Percentiles rank a stretch among this genome's conserved stretches.
Evolutionary conservation across 1,140 invertebrate genomes (phyloP).

Genomic region (Drosophila pallidifrons): DNA sequence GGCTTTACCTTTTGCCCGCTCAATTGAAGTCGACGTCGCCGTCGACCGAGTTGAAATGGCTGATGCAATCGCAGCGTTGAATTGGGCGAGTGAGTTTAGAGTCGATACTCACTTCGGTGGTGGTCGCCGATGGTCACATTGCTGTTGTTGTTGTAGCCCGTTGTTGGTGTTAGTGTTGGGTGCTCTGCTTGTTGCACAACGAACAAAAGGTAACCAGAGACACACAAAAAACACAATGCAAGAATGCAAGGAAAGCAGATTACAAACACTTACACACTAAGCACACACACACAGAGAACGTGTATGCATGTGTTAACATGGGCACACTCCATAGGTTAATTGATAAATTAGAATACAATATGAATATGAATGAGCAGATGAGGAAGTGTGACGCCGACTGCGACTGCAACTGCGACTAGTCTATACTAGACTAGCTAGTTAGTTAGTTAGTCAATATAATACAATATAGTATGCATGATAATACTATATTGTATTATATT

Average conservation of each 20-base stretch:
- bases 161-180: constrained; percentile 31
- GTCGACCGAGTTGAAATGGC: constrained; percentile 54
- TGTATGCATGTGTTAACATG: constrained; percentile 12
- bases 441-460: neutral
- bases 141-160: neutral
- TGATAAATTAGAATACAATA: constrained; percentile 64
- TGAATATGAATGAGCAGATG: constrained; percentile 40
- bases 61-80: constrained; percentile 66
- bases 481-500: constrained; percentile 21
- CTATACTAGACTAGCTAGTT: constrained; percentile 2
- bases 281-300: constrained; percentile 4
- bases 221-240: constrained; percentile 22
- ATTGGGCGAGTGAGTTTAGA: constrained; percentile 67
- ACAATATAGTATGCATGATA: neutral
- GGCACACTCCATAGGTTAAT: constrained; percentile 63
- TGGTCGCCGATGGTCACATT: constrained; percentile 33
- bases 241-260: constrained; percentile 66
- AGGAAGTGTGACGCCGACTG: constrained; percentile 58
- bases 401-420: neutral
- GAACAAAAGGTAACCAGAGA: constrained; percentile 60
- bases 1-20: constrained; percentile 43
- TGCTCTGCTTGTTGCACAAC: constrained; percentile 64
- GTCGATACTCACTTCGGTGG: constrained; percentile 31
- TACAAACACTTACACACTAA: constrained; percentile 21
- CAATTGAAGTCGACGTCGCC: constrained; percentile 47